Conservation (phyloP, 2,888 invertebrate species). For the Diploptera punctata region DNA sequence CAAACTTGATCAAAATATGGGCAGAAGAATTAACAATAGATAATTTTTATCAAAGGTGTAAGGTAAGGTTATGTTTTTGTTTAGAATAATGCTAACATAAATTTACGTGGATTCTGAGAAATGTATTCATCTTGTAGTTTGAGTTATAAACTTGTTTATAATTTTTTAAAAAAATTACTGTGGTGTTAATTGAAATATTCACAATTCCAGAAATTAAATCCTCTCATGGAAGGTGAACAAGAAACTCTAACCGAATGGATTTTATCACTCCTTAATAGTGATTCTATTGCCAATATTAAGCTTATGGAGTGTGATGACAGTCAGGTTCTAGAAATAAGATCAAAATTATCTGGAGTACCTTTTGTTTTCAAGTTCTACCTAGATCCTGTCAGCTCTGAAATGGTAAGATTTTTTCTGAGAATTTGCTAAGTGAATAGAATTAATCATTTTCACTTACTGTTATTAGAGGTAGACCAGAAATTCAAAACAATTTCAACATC, state of each 20-base stretch:
- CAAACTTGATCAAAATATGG: constrained; percentile 51
- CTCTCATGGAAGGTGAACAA: constrained; percentile 48
- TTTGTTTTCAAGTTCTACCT: constrained; percentile 47
- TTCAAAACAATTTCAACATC: no score
- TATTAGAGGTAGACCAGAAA: no score
- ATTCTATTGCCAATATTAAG: constrained; percentile 38
- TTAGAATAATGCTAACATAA: no score
- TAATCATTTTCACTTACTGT: no score
- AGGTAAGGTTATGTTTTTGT: constrained; percentile 44
- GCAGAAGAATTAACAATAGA: constrained; percentile 45
- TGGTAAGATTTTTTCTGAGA: no score
- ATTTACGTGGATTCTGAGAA: no score
- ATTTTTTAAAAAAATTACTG: no score
- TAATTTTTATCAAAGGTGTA: constrained; percentile 47
- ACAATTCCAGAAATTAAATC: constrained; percentile 49
- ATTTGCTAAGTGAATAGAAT: no score
- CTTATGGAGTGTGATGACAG: constrained; percentile 39
- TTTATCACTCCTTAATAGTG: constrained; percentile 41
- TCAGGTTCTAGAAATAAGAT: constrained; percentile 43
- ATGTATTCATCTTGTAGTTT: no score
- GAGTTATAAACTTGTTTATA: no score
- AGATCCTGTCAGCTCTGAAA: constrained; percentile 39
- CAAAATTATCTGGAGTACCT: constrained; percentile 41
- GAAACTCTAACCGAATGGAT: constrained; percentile 44
- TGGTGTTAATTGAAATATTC: no score